Base-by-base conservation (phyloP, 2,797 vertebrate genomes). In the Amphiprion clarkii region DNA sequence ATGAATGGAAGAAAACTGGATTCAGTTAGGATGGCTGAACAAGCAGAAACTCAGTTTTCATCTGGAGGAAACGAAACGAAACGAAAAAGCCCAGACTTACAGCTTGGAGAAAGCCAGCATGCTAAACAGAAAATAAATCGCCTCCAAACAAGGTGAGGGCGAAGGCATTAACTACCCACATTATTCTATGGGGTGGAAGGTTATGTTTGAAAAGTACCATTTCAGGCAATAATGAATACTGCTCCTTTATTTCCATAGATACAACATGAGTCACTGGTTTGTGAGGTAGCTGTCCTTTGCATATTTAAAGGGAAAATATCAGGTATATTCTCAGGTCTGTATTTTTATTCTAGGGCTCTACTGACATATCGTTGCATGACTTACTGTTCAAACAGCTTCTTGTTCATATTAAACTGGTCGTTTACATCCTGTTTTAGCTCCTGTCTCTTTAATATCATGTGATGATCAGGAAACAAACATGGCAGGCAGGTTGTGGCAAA, bases 11-110 rank as follows among this genome's bases (percentile, higher is more conserved):
- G 13, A 40, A 70, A 75, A 44, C 17, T 59, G 40, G 12, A 48
- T 59, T n/a, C 17, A 27, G 46, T 64, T 62, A 23, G 39, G 23
- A 54, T 19, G 51, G 52, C 44, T 67, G 67, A 58, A 67, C 39
- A 58, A 66, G 33, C 33, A 67, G 29, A 39, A 62, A 69, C 46
- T 68, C 48, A 64, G 36, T 49, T 65, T 74, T 58, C 63, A 71
- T 74, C 25, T 64, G 14, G 21, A 73, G 54, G 39, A 73, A 75
- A 78, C 55, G 51, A 25, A 27, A 61, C 25, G 61, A 55, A 59
- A 57, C 59, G 25, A n/a, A 52, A 55, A 27, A 1, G 25, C 49
- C 60, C 49, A 82, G 70, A 27, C 27, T 27, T 8, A 33, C 44
- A n/a, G 57, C 42, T 44, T 10, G 25, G 31, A 59, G 27, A 49